These are phyloP conservation scores for Fundulus diaphanus DNA, from an alignment of 2,797 vertebrate genomes.

Conservation along the genomic window DNA sequence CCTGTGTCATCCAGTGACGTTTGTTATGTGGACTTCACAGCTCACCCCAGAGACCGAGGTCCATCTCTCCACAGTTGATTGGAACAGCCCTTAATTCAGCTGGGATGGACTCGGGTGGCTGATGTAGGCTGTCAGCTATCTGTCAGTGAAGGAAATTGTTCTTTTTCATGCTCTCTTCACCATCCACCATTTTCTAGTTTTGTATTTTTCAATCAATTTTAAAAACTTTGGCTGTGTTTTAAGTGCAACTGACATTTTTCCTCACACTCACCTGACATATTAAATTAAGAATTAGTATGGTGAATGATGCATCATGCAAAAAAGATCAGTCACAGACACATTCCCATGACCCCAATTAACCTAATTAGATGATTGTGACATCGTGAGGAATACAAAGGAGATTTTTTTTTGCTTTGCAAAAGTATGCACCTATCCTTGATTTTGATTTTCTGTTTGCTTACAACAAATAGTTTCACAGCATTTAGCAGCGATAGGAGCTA, in stretches of 20 bases:
- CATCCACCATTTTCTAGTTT: background rate
- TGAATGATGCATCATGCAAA: background rate
- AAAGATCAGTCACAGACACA: background rate
- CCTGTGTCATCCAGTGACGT: background rate
- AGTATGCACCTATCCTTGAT: background rate
- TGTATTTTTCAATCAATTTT: background rate
- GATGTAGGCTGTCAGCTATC: background rate
- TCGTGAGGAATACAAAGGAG: background rate
- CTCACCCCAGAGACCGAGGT: background rate
- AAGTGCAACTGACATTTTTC: background rate
- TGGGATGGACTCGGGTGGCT: background rate
- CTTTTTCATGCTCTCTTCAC: background rate
- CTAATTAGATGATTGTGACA: background rate
- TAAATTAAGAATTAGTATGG: background rate
- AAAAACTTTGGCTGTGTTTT: background rate
- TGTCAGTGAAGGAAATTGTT: background rate
- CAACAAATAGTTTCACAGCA: background rate
- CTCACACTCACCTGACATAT: background rate
- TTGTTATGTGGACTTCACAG: background rate
- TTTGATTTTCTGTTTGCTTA: background rate
- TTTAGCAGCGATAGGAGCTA: background rate
- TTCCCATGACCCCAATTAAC: slow-evolving; percentile 6
- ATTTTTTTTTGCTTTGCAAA: too few relatives aligned
- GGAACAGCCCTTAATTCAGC: background rate
- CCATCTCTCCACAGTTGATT: slow-evolving; percentile 3